phyloP scores from a whole-genome alignment of 2,888 invertebrate species.

The Eristalis tenax region DNA sequence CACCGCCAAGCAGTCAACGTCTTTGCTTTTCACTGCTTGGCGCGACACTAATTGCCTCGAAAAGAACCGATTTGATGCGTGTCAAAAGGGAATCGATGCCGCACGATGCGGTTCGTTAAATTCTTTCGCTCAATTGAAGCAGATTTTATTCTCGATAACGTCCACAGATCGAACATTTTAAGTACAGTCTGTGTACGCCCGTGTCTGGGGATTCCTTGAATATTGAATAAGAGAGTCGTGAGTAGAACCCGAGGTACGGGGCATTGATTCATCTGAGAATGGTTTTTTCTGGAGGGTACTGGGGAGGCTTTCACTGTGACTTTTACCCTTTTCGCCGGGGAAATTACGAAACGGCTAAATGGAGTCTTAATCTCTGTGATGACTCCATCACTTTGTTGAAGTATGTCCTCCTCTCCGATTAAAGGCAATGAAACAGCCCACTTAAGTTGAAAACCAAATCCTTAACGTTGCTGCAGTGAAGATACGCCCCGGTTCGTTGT shows the following conservation, averaged over 20 bases:
- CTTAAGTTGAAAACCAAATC: background rate
- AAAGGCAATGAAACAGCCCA: background rate
- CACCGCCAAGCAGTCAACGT: background rate
- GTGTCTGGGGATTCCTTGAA: background rate
- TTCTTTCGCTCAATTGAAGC: background rate
- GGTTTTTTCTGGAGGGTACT: too few species aligned
- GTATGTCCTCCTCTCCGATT: background rate
- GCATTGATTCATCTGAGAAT: background rate
- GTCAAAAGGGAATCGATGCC: background rate
- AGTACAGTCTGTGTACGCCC: background rate
- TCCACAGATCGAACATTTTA: background rate
- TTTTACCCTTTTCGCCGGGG: too few species aligned
- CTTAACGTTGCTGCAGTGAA: background rate
- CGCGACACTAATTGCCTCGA: background rate
- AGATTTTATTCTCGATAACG: background rate
- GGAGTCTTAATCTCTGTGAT: too few species aligned
- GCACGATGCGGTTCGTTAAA: background rate
- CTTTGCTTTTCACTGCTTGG: background rate
- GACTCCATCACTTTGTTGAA: too few species aligned
- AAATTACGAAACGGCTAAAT: too few species aligned
- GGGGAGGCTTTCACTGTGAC: too few species aligned
- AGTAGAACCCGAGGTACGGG: background rate
- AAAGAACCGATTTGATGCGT: background rate
- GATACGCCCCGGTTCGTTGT: background rate
- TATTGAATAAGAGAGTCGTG: background rate